Evolutionary conservation across 2,797 vertebrate genomes (phyloP), one percentile per base, ranked within the genome.

Genomic region (Sebastes minor): DNA sequence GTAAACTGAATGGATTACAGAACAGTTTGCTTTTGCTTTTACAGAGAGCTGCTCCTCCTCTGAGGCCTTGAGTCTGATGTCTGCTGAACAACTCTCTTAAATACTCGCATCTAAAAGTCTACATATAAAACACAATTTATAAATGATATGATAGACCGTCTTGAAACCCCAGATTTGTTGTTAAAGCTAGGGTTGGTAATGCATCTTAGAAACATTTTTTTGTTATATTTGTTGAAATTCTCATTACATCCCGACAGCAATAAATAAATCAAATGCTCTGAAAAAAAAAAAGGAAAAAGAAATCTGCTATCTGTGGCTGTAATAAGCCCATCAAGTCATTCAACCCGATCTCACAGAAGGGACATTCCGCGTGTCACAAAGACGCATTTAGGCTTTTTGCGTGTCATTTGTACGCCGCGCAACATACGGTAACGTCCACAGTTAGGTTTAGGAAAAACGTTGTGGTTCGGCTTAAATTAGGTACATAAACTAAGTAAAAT

Each of bases 321-420:
- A 14, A 38, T 38, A 38, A 38, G 4, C 35, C 4, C 35, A 38
- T 38, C 35, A 0, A 38, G 13, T 38, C 35, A 38, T 38, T 38
- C 35, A 38, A 38, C 35, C 35, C 0, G 35, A 38, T 38, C 35
- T 38, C 35, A 35, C 11, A 38, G 35, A 38, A 38, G 35, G 35
- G 35, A 38, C 12, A 38, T 38, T 38, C 5, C 35, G 0, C 35
- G 35, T 38, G 35, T 38, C 35, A 38, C 0, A 0, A 13, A 2
- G 35, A 38, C 0, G 12, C 35, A 38, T 38, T 38, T 38, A 38
- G 12, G 12, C 35, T 38, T 38, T 38, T 38, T 38, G 35, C 12
- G 35, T 38, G 35, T 38, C 35, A 38, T 38, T 38, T 38, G 35
- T 38, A 38, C 35, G 35, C 12, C 35, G 12, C 35, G 35, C 35